Conservation (phyloP, 2,888 invertebrate species). For the Axea sp. region DNA sequence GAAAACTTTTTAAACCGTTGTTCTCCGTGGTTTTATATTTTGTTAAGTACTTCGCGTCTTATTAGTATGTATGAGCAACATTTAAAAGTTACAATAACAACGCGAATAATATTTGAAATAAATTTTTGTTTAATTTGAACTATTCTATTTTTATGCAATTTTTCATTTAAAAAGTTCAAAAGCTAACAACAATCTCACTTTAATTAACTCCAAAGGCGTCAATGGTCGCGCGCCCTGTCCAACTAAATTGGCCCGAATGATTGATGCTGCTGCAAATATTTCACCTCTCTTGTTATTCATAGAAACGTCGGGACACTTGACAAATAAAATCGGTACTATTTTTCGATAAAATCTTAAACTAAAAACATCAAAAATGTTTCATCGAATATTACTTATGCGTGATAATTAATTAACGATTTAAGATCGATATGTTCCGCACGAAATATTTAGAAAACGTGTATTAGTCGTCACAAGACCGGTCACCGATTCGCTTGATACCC, state of each 20-base stretch:
- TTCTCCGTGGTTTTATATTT: not conserved
- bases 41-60: not conserved
- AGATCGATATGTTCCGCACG: no score
- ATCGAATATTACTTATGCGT: no score
- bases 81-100: not conserved
- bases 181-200: constrained; percentile 41
- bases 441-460: no score
- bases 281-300: constrained; percentile 42
- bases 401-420: no score
- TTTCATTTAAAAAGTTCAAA: constrained; percentile 36
- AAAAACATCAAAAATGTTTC: no score
- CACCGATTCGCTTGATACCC: not conserved
- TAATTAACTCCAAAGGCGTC: constrained; percentile 52
- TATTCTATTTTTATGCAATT: constrained; percentile 11
- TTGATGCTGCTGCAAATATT: constrained; percentile 51
- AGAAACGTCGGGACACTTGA: constrained; percentile 39
- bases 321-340: constrained; percentile 25
- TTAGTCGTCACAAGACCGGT: no score
- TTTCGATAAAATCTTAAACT: constrained; percentile 10
- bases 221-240: constrained; percentile 40
- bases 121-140: not conserved
- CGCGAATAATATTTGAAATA: not conserved
- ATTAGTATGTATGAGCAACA: no score
- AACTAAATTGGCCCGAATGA: constrained; percentile 52
- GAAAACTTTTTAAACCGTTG: not conserved